Evolutionary conservation across 2,888 invertebrate species (phyloP).

Genomic region (Himalopsyche anomala): DNA sequence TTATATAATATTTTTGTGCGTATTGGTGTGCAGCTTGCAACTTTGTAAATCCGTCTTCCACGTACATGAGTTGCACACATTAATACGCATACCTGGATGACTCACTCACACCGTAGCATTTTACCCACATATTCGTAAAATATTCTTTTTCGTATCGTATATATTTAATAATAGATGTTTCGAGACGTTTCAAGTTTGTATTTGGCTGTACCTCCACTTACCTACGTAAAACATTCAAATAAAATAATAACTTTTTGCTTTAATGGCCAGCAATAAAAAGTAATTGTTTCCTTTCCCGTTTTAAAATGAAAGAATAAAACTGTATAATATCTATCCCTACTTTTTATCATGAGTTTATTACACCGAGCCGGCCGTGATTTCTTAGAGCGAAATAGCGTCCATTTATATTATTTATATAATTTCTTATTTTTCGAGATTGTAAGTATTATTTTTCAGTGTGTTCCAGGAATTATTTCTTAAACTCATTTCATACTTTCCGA

Average conservation of each 20-base stretch:
- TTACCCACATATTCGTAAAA: constrained; percentile 47
- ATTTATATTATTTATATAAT: constrained; percentile 51
- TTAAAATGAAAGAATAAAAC: constrained; percentile 61
- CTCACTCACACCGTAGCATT: constrained; percentile 27
- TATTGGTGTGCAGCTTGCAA: not conserved
- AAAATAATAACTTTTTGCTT: constrained; percentile 64
- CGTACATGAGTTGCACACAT: constrained; percentile 7
- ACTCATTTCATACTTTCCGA: constrained; percentile 43
- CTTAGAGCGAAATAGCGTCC: constrained; percentile 47
- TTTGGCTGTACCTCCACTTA: constrained; percentile 58
- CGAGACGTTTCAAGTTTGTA: constrained; percentile 54
- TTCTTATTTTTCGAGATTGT: constrained; percentile 46
- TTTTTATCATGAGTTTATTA: constrained; percentile 56
- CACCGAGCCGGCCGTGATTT: constrained; percentile 53
- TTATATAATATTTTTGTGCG: too few relatives aligned
- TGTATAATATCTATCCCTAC: constrained; percentile 54
- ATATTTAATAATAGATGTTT: constrained; percentile 60
- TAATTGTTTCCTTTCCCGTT: constrained; percentile 63
- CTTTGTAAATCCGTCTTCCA: not conserved
- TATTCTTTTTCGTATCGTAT: constrained; percentile 56
- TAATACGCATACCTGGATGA: not conserved
- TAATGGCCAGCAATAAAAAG: constrained; percentile 63
- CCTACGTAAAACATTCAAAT: constrained; percentile 64
- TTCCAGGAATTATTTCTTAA: constrained; percentile 32
- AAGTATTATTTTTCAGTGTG: constrained; percentile 44